Evolutionary conservation across 2,113 vertebrate species (phyloP), one percentile per base, ranked within the genome.

Genomic region (Sitta europaea): DNA sequence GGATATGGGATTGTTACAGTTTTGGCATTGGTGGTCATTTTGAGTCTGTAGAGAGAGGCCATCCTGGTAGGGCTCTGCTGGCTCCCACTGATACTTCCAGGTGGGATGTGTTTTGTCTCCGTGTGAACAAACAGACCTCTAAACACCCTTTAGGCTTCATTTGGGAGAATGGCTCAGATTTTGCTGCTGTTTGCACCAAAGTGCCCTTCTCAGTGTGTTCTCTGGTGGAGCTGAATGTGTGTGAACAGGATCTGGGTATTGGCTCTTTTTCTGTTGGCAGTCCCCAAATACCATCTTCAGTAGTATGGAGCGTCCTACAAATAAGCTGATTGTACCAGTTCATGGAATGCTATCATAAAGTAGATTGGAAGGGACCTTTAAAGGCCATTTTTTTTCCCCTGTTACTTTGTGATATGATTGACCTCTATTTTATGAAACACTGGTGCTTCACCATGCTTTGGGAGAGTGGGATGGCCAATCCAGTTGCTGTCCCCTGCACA

Each of bases 1-100:
- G 7, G 13, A 10, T 29, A 5, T 13, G 23, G 25, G 14, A n/a
- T 61, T n/a, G 17, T 48, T 36, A 22, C 2, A 5, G 0, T 58
- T 72, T 79, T 70, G 74, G 29, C 28, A 7, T 12, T 51, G 35
- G 28, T 43, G 54, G 14, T 47, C 58, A 31, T 18, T 48, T 57
- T 21, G 33, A 82, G 23, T 45, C n/a, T 65, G 55, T 20, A 42
- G 54, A 85, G 59, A 54, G 33, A 19, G 5, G 12, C 45, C 24
- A 22, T 67, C 42, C 47, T 35, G n/a, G 31, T 10, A 14, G 50
- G 10, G 10, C 62, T 61, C 15, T 23, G 17, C 45, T 70, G 59
- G 18, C 51, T 89, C 42, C 23, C 19, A 10, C 24, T 23, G 27
- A 1, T 0, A 1, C 29, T 58, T 80, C 63, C 43, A 75, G 57